Evolutionary conservation across 1,140 invertebrate species (phyloP), one percentile per base, ranked within the genome.

Genomic region (Leptoteleia sp.): DNA sequence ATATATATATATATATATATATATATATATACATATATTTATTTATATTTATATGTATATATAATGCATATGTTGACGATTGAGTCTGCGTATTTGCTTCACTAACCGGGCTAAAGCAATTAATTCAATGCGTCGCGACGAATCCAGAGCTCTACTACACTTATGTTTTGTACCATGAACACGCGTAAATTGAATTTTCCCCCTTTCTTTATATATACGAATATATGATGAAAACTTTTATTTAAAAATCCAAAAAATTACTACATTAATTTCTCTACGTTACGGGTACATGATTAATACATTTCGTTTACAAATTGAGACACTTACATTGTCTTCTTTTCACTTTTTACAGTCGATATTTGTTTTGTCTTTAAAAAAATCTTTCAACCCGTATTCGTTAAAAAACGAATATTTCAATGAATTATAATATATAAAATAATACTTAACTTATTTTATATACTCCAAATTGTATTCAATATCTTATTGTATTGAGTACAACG

Each of bases 51-150:
- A n/a, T n/a, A n/a, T n/a, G n/a, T n/a, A n/a, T n/a, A n/a, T n/a
- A n/a, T n/a, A n/a, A n/a, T n/a, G n/a, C n/a, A n/a, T n/a, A n/a
- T n/a, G n/a, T n/a, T n/a, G n/a, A n/a, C n/a, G n/a, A n/a, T n/a
- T n/a, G n/a, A n/a, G n/a, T n/a, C n/a, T n/a, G n/a, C n/a, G n/a
- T n/a, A n/a, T n/a, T n/a, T n/a, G n/a, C n/a, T n/a, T n/a, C n/a
- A n/a, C n/a, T n/a, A n/a, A 70, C 67, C 65, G 68, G 67, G 75
- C 72, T 81, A 81, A 81, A 77, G 75, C 71, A 78, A 81, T 76
- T 62, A 59, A 68, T 59, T 61, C 35, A 38, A 13, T 68, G 61
- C 73, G 78, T 65, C 59, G 59, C 40, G 29, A 68, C 57, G 64
- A 76, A 76, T 68, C n/a, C 54, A 79, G 43, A 79, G 57, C 35